Evolutionary conservation across 1,140 invertebrate species (phyloP), one percentile per base, ranked within the genome.

Genomic region (Panagrolaimus sp.): DNA sequence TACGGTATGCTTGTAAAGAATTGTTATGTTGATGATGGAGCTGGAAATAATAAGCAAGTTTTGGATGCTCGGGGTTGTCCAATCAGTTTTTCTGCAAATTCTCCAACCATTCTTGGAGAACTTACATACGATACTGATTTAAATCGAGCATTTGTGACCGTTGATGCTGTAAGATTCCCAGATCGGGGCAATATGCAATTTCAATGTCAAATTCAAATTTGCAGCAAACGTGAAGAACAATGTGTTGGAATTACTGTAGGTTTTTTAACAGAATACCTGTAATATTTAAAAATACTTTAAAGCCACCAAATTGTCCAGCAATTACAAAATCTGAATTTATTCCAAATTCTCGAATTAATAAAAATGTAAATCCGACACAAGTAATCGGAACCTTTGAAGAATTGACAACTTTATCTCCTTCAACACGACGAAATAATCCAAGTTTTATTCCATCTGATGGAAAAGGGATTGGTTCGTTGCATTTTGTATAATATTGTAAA

Each of bases 1-100:
- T 75, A 71, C 73, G 73, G 73, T 43, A 75, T 75, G 65, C 63
- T 75, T 9, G 69, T 75, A 15, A 75, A 68, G 43, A 75, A 75
- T 58, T 75, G 73, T 62, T 28, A 70, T 28, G 73, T 75, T 28
- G 76, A 68, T 32, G 73, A 75, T 28, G 73, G 73, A 1, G 65
- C 26, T 12, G 68, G 73, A 10, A 17, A 24, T 7, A 24, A 70
- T 14, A 21, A 72, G 10, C 32, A 43, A 43, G 72, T 74, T 15
- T 43, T 74, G 12, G 72, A 74, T 46, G 72, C 28, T 7, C 43
- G 72, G 1, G 69, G 71, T 6, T 73, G 70, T 46, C 70, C 70
- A 1, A 47, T 71, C 52, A 38, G 32, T 38, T 38, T 38, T 38
- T 4, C 2, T 7, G 32, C 32, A 38, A 65, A 48, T 17, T 47